Base-by-base conservation (phyloP, 1,140 invertebrate genomes). In the Paraescarpia echinospica region DNA sequence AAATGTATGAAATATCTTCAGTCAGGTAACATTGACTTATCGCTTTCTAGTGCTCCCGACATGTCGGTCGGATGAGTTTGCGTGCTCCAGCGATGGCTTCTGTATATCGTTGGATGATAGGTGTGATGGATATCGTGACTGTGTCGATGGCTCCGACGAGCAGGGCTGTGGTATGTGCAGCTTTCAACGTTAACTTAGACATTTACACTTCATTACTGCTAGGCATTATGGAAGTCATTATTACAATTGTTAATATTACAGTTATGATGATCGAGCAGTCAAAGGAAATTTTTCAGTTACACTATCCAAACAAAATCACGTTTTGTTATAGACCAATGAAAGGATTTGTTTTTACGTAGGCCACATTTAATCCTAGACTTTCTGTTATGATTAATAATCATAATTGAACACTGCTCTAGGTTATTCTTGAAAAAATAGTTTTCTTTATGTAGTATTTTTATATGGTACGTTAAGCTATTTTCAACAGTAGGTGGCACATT, bases 111-210 rank as follows among this genome's bases (percentile, higher is more conserved):
- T 90, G 34, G 34, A n/a, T 90, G 99, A 98, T 96, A 98, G 99
- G 93, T 99, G 99, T 95, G 99, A 99, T 95, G 96, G 97, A 88
- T 97, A 98, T 94, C 96, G 96, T 92, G 99, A 99, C 95, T 99
- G 98, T 96, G 95, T 94, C 93, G 98, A 99, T 95, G 97, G 97
- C 92, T 98, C 97, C 93, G 98, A 99, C 96, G 98, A 99, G 97
- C 96, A 98, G 94, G 98, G 98, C 92, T 98, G 98, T 95, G 97
- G 98, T 98, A 35, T 90, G 90, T 90, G 18, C 27, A 4, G 90
- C 35, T n/a, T 41, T 33, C 34, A 89, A n/a, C n/a, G n/a, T n/a
- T n/a, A n/a, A 33, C 33, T 89, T 33, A 33, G 33, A 14, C 89
- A 89, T 4, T 41, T 41, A 41, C 12, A 41, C 41, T 41, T 41